Percentiles rank a stretch among this genome's conserved stretches.
These are phyloP conservation scores for Dastarcus helophoroides DNA, from an alignment of 2,888 invertebrate species.

Conservation along the genomic window DNA sequence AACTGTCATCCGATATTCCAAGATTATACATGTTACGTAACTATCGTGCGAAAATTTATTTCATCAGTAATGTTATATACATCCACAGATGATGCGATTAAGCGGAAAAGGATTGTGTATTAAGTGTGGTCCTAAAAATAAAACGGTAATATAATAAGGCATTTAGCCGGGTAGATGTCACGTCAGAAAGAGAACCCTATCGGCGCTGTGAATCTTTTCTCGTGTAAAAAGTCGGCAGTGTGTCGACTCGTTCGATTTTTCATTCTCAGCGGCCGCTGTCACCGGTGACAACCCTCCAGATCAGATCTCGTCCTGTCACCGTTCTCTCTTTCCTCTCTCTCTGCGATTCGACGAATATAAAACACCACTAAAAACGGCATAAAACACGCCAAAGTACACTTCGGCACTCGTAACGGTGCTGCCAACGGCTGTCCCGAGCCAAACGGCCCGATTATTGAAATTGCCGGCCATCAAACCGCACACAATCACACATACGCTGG, in stretches of 20 bases:
- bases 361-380: slow-evolving; percentile 20
- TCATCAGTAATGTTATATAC: too few species aligned
- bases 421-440: slow-evolving; percentile 19
- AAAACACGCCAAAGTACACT: slow-evolving; percentile 25
- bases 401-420: slow-evolving; percentile 18
- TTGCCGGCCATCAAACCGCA: slow-evolving; percentile 20
- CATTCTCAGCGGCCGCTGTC: slow-evolving; percentile 32
- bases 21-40: too few species aligned
- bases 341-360: slow-evolving; percentile 21
- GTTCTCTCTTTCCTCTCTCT: slow-evolving; percentile 9
- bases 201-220: not conserved
- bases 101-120: too few species aligned
- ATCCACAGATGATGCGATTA: too few species aligned
- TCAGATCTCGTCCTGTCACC: slow-evolving; percentile 28
- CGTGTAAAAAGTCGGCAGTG: slow-evolving; percentile 3
- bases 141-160: too few species aligned
- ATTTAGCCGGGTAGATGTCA: too few species aligned
- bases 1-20: too few species aligned
- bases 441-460: slow-evolving; percentile 26
- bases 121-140: too few species aligned
- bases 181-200: slow-evolving; percentile 27
- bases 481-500: slow-evolving; percentile 20
- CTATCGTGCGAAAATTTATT: too few species aligned
- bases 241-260: slow-evolving; percentile 25
- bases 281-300: slow-evolving; percentile 29